Evolutionary conservation across 2,797 vertebrate species (phyloP).

Genomic region (Cuniculus paca): DNA sequence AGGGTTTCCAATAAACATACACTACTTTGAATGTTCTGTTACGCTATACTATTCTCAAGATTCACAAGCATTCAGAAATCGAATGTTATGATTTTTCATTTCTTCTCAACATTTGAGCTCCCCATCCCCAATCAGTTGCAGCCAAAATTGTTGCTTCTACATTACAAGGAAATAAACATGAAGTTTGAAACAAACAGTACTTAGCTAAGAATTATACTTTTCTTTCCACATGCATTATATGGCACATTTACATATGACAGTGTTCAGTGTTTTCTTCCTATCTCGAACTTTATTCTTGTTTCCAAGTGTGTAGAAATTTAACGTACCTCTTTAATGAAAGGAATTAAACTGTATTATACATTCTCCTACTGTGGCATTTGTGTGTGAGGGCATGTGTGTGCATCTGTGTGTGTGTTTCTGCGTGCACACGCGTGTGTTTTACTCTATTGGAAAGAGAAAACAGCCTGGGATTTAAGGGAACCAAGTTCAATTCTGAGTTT

Average conservation of each 20-base stretch:
- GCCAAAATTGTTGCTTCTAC: neutral
- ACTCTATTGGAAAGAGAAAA: neutral
- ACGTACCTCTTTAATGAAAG: neutral
- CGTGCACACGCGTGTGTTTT: neutral
- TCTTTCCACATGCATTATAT: neutral
- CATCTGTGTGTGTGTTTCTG: neutral
- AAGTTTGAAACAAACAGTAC: neutral
- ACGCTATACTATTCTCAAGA: neutral
- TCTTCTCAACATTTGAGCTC: neutral
- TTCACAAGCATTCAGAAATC: constrained; percentile 23
- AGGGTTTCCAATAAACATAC: constrained; percentile 4
- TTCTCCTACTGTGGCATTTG: neutral
- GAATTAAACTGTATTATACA: neutral
- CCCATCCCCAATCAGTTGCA: neutral
- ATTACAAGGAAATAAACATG: neutral
- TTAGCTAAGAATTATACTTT: neutral
- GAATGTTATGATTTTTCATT: constrained; percentile 43
- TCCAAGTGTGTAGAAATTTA: constrained; percentile 9
- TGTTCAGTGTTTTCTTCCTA: neutral
- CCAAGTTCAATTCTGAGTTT: neutral
- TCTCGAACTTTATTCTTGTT: neutral
- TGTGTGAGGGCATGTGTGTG: neutral
- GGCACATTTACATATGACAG: neutral
- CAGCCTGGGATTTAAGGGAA: neutral
- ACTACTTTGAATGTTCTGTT: neutral